Evolutionary conservation across 2,113 vertebrate species (phyloP).

Genomic region (Colaptes auratus): DNA sequence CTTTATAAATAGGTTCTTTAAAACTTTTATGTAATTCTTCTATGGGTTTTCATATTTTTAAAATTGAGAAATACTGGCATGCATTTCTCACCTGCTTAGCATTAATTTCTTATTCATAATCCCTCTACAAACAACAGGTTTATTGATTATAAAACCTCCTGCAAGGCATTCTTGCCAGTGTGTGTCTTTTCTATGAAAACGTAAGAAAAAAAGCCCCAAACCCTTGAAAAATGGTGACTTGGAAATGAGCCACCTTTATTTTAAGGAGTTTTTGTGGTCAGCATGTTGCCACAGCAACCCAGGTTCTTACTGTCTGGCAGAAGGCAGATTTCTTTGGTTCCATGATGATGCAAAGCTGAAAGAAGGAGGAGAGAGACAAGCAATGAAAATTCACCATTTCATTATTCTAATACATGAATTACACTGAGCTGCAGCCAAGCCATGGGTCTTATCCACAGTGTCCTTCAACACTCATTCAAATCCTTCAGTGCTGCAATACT

Average conservation of each 20-base stretch:
- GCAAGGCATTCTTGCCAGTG: slow-evolving; percentile 32
- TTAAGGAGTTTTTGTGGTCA: slow-evolving; percentile 50
- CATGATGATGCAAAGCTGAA: slow-evolving; percentile 63
- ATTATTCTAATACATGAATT: slow-evolving; percentile 71
- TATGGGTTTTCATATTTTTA: slow-evolving; percentile 29
- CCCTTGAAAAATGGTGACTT: slow-evolving; percentile 38
- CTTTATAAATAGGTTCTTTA: slow-evolving; percentile 44
- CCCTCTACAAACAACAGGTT: slow-evolving; percentile 62
- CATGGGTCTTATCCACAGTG: slow-evolving; percentile 40
- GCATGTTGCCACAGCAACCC: slow-evolving; percentile 77
- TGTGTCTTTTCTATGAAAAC: slow-evolving; percentile 47
- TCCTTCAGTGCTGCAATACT: slow-evolving; percentile 44
- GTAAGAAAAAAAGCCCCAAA: neutral
- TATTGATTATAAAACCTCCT: slow-evolving; percentile 64
- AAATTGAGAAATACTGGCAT: slow-evolving; percentile 3
- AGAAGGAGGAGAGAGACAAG: slow-evolving; percentile 52
- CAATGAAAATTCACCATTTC: slow-evolving; percentile 74
- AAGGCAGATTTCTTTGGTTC: slow-evolving; percentile 77
- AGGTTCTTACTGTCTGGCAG: slow-evolving; percentile 64
- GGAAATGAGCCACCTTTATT: slow-evolving; percentile 77
- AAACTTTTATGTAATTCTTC: neutral
- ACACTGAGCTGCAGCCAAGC: slow-evolving; percentile 57
- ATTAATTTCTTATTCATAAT: slow-evolving; percentile 49
- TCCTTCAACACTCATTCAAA: slow-evolving; percentile 70
- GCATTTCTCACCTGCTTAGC: slow-evolving; percentile 50